Conservation (phyloP, 1,140 invertebrate species). For the Protaetia brevitarsis region DNA sequence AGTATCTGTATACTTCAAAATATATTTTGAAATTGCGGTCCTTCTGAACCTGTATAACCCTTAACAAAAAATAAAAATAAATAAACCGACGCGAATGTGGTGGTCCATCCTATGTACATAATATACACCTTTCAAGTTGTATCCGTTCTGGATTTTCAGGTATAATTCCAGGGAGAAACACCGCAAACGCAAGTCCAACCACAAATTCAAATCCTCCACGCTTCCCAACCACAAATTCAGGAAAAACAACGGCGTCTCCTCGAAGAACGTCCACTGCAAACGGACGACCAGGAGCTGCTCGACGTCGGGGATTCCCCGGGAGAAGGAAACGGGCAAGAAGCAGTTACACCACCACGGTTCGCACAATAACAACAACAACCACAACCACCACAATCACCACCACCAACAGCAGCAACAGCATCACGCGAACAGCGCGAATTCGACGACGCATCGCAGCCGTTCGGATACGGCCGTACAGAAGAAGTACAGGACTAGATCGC, state of each 20-base stretch:
- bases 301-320: not conserved
- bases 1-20: no score
- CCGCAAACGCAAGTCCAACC: slow-evolving; percentile 24
- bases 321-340: not conserved
- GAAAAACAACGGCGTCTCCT: slow-evolving; percentile 15
- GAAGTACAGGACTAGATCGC: slow-evolving; percentile 38
- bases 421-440: not conserved
- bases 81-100: no score
- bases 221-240: not conserved
- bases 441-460: not conserved
- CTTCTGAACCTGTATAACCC: no score
- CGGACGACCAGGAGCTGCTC: slow-evolving; percentile 6
- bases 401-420: not conserved
- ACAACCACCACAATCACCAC: not conserved
- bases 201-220: not conserved
- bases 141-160: slow-evolving; percentile 8
- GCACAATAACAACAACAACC: not conserved
- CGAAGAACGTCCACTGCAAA: slow-evolving; percentile 19
- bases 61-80: no score
- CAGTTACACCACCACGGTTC: no score
- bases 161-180: slow-evolving; percentile 23
- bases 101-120: no score
- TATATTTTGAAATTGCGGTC: no score
- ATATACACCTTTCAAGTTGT: no score
- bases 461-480: not conserved